A percentile compares a stretch with the other conserved stretches of the same genome.
These are phyloP conservation scores for human DNA, from an alignment of 2,113 vertebrate genomes.

Conservation along the genomic window GRCh38 chr17:34787001-34787500, in stretches of 20 bases:
- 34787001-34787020: not conserved
- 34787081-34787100: not conserved
- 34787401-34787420: not conserved
- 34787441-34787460: not conserved
- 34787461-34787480: accelerated
- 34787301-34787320: not conserved
- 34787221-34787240: not conserved
- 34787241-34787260: not conserved
- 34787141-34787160: not conserved
- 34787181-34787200: not conserved
- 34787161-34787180: not conserved
- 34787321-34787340: not conserved
- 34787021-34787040: not conserved
- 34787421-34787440: not conserved
- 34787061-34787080: not conserved
- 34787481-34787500: accelerated
- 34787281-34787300: not conserved
- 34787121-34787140: not conserved
- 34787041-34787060: not conserved
- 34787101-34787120: no score
- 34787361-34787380: conserved; percentile 31
- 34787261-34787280: not conserved
- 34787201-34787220: not conserved
- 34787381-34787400: not conserved
- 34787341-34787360: not conserved